Evolutionary conservation across 2,888 invertebrate genomes (phyloP).

Genomic region (Mimumesa dahlbomi): DNA sequence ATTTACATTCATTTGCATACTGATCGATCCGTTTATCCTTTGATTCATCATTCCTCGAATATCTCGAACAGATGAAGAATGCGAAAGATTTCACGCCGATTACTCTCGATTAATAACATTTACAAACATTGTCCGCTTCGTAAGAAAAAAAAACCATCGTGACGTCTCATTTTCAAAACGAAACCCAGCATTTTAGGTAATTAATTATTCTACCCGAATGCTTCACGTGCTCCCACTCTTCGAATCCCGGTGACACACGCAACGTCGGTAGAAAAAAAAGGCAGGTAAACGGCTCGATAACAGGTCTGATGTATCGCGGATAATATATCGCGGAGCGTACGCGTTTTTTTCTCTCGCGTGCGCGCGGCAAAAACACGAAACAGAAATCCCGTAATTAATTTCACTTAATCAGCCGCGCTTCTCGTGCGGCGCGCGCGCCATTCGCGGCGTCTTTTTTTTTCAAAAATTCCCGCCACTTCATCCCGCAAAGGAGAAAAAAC

Average conservation of each 20-base stretch:
- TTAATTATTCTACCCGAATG: slow-evolving; percentile 42
- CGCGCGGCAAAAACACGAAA: slow-evolving; percentile 3
- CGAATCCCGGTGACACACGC: not conserved
- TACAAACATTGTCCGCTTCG: no score
- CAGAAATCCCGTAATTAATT: slow-evolving; percentile 28
- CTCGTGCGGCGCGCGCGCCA: not conserved
- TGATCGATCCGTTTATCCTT: no score
- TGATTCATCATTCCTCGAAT: no score
- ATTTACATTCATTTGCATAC: no score
- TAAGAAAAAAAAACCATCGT: no score
- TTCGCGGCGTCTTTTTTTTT: slow-evolving; percentile 13
- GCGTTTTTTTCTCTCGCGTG: slow-evolving; percentile 6
- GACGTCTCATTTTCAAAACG: no score
- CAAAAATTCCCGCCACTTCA: no score
- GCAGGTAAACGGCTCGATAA: slow-evolving; percentile 40
- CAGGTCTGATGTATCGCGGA: slow-evolving; percentile 33
- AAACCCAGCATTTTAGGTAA: no score
- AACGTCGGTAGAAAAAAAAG: slow-evolving; percentile 32
- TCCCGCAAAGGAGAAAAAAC: no score
- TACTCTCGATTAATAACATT: no score
- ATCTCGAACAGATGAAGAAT: no score
- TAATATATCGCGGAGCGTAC: slow-evolving; percentile 19
- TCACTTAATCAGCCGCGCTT: slow-evolving; percentile 3
- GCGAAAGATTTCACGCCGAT: no score
- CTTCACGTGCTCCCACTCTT: slow-evolving; percentile 13